Conservation (phyloP, 2,888 invertebrate genomes). For the Stenoptilia bipunctidactyla region DNA sequence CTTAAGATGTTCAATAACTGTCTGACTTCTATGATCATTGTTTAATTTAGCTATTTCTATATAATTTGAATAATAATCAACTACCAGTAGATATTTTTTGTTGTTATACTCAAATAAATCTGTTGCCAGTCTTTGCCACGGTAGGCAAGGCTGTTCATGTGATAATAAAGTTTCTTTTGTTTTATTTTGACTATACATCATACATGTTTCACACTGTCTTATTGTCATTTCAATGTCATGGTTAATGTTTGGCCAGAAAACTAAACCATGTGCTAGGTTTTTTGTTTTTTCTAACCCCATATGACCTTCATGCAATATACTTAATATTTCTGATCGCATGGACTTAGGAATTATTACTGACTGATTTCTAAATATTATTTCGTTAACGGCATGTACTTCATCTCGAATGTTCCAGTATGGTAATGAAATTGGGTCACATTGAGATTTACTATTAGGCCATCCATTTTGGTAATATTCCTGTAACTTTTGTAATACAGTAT, state of each 20-base stretch:
- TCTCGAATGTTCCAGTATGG: slow-evolving; percentile 12
- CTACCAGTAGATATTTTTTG: too few species aligned
- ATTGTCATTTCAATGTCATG: slow-evolving; percentile 11
- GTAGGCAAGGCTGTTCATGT: slow-evolving; percentile 5
- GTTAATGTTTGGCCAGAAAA: slow-evolving; percentile 13
- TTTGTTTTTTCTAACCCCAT: slow-evolving; percentile 11
- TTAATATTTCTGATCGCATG: slow-evolving; percentile 10
- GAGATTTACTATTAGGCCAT: slow-evolving; percentile 9
- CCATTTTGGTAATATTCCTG: slow-evolving; percentile 9
- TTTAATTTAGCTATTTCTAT: slow-evolving; percentile 6
- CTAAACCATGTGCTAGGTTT: slow-evolving; percentile 9
- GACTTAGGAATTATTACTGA: slow-evolving; percentile 10
- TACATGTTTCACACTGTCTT: slow-evolving; percentile 6
- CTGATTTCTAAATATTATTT: slow-evolving; percentile 10
- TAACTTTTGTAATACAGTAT: slow-evolving; percentile 4
- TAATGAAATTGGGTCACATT: slow-evolving; percentile 6
- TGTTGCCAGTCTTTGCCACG: slow-evolving; percentile 10
- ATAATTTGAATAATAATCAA: slow-evolving; percentile 10
- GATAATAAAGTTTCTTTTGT: slow-evolving; percentile 8
- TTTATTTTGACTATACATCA: slow-evolving; percentile 6
- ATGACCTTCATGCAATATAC: slow-evolving; percentile 12
- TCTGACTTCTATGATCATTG: neutral
- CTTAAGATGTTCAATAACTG: slow-evolving; percentile 7
- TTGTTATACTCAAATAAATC: slow-evolving; percentile 8
- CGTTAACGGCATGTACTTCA: slow-evolving; percentile 10